Base-by-base conservation (phyloP, 2,797 vertebrate genomes). In the Heterohyrax brucei region DNA sequence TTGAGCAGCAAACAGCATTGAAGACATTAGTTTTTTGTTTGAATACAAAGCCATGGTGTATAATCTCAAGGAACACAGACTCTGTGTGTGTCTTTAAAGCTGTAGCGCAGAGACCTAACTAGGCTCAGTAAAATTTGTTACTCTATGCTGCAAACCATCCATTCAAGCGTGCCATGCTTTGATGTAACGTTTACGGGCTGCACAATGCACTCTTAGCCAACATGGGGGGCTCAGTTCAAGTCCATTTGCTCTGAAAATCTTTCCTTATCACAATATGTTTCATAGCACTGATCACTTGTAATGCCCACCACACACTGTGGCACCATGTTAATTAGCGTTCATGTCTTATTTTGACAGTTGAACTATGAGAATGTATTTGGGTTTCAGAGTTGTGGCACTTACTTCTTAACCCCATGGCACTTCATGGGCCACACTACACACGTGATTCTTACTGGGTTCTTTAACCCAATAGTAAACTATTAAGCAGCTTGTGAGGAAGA, bases 21-120 rank as follows among this genome's bases (percentile, higher is more conserved):
- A 87, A 76, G 70, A 78, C 62, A 90, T 56, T 80, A 84, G 28
- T 84, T 93, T 84, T 73, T 73, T 68, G 5, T 91, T 68, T 86
- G 46, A 88, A 46, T 44, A 75, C 22, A 78, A 77, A 59, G n/a
- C 22, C 46, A 10, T 68, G 10, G 0, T 44, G 48, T 46, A 3
- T 75, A 91, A 83, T 66, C 28, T 48, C 70, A 95, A 46, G 33
- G 14, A 82, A 10, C 12, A 13, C 1, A 70, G 4, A 78, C 44
- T 77, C 83, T 85, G 39, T 44, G 12, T 39, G 4, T 59, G 22
- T 88, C 13, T 73, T 94, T 13, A 91, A 5, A 39, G 5, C 28
- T 81, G 26, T 72, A 94, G 44, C 44, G 53, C 5, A 59, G 79
- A 22, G 18, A 73, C 64, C 93, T 79, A 88, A 89, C 28, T 44